Percentiles rank a stretch among this genome's conserved stretches.
These are phyloP conservation scores for Chromoteleia sp. DNA, from an alignment of 2,888 invertebrate genomes.

Conservation along the genomic window DNA sequence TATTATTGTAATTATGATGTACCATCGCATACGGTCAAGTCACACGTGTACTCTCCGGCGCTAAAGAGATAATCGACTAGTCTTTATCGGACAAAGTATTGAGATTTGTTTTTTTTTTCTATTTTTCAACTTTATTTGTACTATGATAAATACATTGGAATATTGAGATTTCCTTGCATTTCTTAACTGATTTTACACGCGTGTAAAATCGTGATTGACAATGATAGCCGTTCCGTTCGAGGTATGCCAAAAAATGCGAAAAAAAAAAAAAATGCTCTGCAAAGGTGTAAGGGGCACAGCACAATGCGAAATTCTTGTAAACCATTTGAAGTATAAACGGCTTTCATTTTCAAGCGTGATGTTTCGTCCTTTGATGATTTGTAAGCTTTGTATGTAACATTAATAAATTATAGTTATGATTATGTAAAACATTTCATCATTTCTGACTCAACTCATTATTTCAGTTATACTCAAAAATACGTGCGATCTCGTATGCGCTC, in stretches of 20 bases:
- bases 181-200: slow-evolving; percentile 64
- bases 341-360: slow-evolving; percentile 65
- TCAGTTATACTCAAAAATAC: slow-evolving; percentile 65
- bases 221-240: slow-evolving; percentile 54
- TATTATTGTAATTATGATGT: slow-evolving; percentile 72
- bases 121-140: slow-evolving; percentile 57
- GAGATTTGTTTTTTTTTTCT: slow-evolving; percentile 76
- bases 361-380: slow-evolving; percentile 66
- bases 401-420: slow-evolving; percentile 78
- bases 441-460: slow-evolving; percentile 74
- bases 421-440: slow-evolving; percentile 74
- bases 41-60: slow-evolving; percentile 76
- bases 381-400: slow-evolving; percentile 75
- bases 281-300: no score
- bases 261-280: no score
- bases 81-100: slow-evolving; percentile 82
- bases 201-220: slow-evolving; percentile 60
- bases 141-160: slow-evolving; percentile 75
- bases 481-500: slow-evolving; percentile 63
- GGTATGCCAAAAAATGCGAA: background rate
- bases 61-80: slow-evolving; percentile 81
- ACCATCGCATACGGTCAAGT: slow-evolving; percentile 76
- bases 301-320: no score
- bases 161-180: slow-evolving; percentile 75
- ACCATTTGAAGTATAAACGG: slow-evolving; percentile 10